Evolutionary conservation across 2,113 vertebrate genomes (phyloP).

Genomic region (Otolemur garnettii): DNA sequence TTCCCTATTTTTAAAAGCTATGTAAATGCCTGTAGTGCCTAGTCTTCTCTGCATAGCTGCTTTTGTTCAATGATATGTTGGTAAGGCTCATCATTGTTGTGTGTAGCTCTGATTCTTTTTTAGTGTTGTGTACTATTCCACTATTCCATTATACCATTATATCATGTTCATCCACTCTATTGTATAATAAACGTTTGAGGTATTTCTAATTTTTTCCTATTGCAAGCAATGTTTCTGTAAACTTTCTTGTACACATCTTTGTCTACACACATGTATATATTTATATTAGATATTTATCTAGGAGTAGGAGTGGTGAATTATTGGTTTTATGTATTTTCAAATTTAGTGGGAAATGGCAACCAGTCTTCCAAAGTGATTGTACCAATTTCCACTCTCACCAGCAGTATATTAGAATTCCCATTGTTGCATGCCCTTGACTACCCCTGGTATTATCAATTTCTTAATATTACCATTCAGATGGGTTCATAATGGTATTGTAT

Average conservation of each 20-base stretch:
- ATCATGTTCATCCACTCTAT: not conserved
- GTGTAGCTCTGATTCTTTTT: not conserved
- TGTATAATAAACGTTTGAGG: not conserved
- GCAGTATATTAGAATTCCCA: not conserved
- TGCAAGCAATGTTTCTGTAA: not conserved
- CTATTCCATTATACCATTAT: not conserved
- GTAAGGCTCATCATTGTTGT: not conserved
- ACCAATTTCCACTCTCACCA: not conserved
- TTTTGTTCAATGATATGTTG: not conserved
- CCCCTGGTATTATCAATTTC: not conserved
- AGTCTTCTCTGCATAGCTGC: not conserved
- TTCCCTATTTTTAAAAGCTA: not conserved
- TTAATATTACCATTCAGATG: not conserved
- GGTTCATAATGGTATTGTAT: too few species aligned
- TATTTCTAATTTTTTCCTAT: constrained; percentile 21
- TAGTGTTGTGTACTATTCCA: not conserved
- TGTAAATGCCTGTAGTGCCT: not conserved
- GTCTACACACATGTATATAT: not conserved
- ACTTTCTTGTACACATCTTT: not conserved
- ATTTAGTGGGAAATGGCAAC: not conserved
- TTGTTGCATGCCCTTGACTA: not conserved
- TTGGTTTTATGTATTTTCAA: constrained; percentile 17
- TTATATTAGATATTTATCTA: not conserved
- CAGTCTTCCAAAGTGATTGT: not conserved
- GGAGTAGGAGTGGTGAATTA: not conserved